Conservation (phyloP, 2,888 invertebrate species). For the Eledona agricola region DNA sequence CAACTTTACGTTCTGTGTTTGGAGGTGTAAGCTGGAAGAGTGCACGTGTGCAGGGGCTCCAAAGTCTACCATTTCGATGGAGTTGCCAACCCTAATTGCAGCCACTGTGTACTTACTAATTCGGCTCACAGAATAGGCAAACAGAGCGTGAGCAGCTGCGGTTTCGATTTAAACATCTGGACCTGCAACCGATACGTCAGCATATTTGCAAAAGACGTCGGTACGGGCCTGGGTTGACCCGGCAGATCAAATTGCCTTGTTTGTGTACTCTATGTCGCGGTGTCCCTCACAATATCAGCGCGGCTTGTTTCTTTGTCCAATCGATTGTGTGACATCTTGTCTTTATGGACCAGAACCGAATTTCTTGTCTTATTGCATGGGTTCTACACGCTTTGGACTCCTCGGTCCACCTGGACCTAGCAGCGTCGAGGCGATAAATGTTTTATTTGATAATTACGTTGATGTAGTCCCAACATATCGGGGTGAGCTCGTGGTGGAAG, state of each 20-base stretch:
- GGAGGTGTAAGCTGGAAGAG: too few species aligned
- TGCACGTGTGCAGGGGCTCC: too few species aligned
- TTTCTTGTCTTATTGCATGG: conserved; percentile 55
- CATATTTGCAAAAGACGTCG: not conserved
- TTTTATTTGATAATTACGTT: conserved; percentile 37
- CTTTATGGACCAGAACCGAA: conserved; percentile 59
- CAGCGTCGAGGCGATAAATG: conserved; percentile 25
- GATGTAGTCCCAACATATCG: conserved; percentile 18
- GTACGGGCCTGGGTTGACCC: conserved; percentile 45
- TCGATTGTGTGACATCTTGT: conserved; percentile 63
- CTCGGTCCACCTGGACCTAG: too few species aligned
- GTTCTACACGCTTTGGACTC: conserved; percentile 42
- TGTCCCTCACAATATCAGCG: conserved; percentile 56
- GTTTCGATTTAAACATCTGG: too few species aligned
- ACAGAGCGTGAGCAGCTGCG: too few species aligned
- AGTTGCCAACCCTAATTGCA: too few species aligned
- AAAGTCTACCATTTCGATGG: too few species aligned
- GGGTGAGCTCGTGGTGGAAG: conserved; percentile 17
- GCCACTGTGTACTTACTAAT: too few species aligned
- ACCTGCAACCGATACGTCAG: not conserved
- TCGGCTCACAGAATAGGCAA: too few species aligned
- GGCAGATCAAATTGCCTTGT: conserved; percentile 58
- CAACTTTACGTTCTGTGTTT: too few species aligned
- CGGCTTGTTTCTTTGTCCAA: conserved; percentile 60
- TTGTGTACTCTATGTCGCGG: conserved; percentile 58